These are phyloP conservation scores for Ostrea edulis DNA, from an alignment of 1,140 invertebrate genomes.

Conservation along the genomic window DNA sequence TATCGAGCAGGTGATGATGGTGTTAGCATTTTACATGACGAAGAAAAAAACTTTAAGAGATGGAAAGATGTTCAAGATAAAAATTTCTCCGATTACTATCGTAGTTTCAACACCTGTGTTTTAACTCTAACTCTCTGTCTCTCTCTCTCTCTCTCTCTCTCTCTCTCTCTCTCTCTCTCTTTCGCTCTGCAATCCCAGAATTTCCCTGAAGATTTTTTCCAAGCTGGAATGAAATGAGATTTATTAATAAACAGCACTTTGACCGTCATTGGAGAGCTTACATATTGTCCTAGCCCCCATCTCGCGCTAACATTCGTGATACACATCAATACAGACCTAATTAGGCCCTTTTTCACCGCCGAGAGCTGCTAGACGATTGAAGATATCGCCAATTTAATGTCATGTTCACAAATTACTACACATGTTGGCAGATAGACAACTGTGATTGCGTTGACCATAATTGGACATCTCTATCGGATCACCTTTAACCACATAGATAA, in stretches of 20 bases:
- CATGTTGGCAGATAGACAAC: slow-evolving; percentile 31
- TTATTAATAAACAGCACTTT: slow-evolving; percentile 26
- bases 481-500: slow-evolving; percentile 39
- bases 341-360: slow-evolving; percentile 16
- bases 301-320: slow-evolving; percentile 31
- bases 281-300: slow-evolving; percentile 18
- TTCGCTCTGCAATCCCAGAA: not conserved
- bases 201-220: slow-evolving; percentile 20
- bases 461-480: slow-evolving; percentile 35
- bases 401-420: slow-evolving; percentile 35
- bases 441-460: slow-evolving; percentile 27
- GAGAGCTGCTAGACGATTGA: slow-evolving; percentile 31
- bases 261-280: slow-evolving; percentile 27
- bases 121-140: not conserved
- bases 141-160: slow-evolving; percentile 33
- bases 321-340: slow-evolving; percentile 37
- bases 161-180: not conserved
- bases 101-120: slow-evolving; percentile 3
- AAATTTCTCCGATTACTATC: slow-evolving; percentile 13
- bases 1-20: slow-evolving; percentile 4
- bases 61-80: slow-evolving; percentile 26
- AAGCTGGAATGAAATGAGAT: not conserved
- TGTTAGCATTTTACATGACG: slow-evolving; percentile 14
- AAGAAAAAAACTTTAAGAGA: slow-evolving; percentile 2
- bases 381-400: slow-evolving; percentile 37